Percentiles rank a stretch among this genome's conserved stretches.
phyloP scores from a whole-genome alignment of 2,888 invertebrate species.

The Dendrolimus pini region DNA sequence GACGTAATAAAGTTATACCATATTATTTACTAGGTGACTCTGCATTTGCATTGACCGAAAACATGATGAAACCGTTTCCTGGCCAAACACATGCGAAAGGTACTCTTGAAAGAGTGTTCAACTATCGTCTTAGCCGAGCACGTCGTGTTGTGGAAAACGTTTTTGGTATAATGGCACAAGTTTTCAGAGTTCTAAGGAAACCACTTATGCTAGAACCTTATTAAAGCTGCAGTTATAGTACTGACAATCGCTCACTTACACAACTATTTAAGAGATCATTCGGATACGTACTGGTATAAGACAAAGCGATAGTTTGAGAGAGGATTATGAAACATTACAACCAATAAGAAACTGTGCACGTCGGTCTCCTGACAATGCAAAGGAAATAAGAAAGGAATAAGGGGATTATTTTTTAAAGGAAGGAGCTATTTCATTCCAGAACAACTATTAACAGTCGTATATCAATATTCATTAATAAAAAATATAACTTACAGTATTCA shows the following conservation, averaged over 20 bases:
- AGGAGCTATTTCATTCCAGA: constrained; percentile 1
- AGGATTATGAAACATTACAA: constrained; percentile 1
- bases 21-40: constrained; percentile 19
- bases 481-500: no score
- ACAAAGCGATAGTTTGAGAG: no score
- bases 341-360: constrained; percentile 1
- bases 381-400: not conserved
- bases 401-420: constrained; percentile 1
- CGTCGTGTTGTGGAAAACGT: constrained; percentile 11
- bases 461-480: not conserved
- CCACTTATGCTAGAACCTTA: no score
- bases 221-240: no score
- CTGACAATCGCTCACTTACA: no score
- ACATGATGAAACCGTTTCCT: constrained; percentile 22
- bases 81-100: constrained; percentile 3
- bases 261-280: no score
- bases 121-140: constrained; percentile 11
- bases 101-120: constrained; percentile 9
- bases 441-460: not conserved
- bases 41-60: constrained; percentile 18
- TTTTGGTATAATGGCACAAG: constrained; percentile 8
- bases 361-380: constrained; percentile 1
- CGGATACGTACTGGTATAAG: no score
- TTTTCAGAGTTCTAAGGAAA: no score
- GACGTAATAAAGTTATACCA: constrained; percentile 19